Conservation (phyloP, 2,797 vertebrate species). For the Lacerta bilineata region DNA sequence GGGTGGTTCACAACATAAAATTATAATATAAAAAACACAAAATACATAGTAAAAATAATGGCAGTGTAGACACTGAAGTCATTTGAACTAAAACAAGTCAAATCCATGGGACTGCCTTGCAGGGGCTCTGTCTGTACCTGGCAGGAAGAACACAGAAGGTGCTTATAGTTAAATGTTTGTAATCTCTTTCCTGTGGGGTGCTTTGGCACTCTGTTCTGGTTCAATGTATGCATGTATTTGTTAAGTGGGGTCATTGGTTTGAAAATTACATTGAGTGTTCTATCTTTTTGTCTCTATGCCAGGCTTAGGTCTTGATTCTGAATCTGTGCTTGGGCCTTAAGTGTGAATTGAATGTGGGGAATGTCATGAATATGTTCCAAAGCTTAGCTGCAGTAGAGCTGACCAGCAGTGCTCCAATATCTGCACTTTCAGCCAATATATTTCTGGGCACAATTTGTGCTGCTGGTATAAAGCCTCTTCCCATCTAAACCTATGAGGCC, state of each 20-base stretch:
- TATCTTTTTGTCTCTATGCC: not conserved
- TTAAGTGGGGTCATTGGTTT: not conserved
- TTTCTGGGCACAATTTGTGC: not conserved
- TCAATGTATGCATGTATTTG: conserved; percentile 19
- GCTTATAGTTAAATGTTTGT: conserved; percentile 6
- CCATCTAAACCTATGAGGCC: not conserved
- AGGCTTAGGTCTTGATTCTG: not conserved
- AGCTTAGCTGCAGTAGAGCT: not conserved
- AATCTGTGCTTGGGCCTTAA: not conserved
- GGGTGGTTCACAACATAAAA: no score
- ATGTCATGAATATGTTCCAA: conserved; percentile 9
- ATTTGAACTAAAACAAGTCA: not conserved
- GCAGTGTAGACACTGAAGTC: not conserved
- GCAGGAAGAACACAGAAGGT: not conserved
- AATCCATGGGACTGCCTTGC: not conserved
- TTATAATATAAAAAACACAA: no score
- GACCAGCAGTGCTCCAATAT: not conserved
- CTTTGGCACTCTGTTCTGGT: conserved; percentile 11
- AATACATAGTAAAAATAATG: no score
- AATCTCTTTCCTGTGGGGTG: conserved; percentile 8
- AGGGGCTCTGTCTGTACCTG: not conserved
- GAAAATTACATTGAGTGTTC: not conserved
- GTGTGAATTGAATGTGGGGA: not conserved
- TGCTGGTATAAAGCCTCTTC: not conserved
- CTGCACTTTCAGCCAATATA: not conserved